These are phyloP conservation scores for Conus ventricosus DNA, from an alignment of 1,140 invertebrate species.

Conservation along the genomic window DNA sequence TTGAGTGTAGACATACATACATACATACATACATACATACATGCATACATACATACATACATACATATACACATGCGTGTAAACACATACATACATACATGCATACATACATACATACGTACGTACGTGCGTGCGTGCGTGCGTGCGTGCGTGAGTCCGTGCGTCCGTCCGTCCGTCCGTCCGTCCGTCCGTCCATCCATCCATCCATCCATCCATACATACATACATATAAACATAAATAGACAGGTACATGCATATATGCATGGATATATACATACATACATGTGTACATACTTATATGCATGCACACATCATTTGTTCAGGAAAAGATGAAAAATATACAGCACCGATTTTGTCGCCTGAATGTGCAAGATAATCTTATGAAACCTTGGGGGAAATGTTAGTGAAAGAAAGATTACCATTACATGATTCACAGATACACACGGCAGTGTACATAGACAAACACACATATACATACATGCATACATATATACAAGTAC, in stretches of 20 bases:
- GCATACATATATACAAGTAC: neutral
- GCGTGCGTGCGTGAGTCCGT: no score
- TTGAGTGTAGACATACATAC: neutral
- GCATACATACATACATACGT: neutral
- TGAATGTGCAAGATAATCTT: no score
- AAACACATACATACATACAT: neutral
- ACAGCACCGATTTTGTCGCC: no score
- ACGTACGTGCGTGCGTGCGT: no score
- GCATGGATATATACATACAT: neutral
- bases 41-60: neutral
- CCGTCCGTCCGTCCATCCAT: neutral
- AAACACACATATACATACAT: neutral
- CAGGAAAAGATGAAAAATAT: no score
- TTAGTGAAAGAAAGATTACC: no score
- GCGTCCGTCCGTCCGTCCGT: neutral
- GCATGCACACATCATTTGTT: neutral
- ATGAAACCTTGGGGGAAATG: no score
- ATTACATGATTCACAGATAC: no score
- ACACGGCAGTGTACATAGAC: neutral
- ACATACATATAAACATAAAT: neutral
- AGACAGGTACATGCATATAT: neutral
- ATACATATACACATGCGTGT: neutral
- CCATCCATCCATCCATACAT: neutral
- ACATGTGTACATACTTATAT: neutral
- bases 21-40: slow-evolving; percentile 4